These are phyloP conservation scores for Malacosoma neustria DNA, from an alignment of 2,888 invertebrate species.

Conservation along the genomic window DNA sequence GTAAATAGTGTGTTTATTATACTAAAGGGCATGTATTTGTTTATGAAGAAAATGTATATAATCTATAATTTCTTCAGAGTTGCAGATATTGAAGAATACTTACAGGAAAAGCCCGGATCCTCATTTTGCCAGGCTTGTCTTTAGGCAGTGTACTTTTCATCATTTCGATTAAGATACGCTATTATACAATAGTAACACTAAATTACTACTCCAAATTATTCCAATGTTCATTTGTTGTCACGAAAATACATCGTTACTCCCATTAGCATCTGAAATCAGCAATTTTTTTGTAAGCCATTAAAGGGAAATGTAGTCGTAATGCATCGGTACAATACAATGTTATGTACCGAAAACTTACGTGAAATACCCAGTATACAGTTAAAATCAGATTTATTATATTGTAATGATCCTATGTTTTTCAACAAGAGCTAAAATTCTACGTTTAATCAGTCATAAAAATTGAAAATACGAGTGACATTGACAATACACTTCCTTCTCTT, in stretches of 20 bases:
- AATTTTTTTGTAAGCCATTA: slow-evolving; percentile 29
- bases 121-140: slow-evolving; percentile 95
- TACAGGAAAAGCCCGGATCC: slow-evolving; percentile 98
- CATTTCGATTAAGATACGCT: slow-evolving; percentile 57
- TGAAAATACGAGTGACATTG: slow-evolving; percentile 27
- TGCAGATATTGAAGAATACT: slow-evolving; percentile 55
- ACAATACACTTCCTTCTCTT: slow-evolving; percentile 26
- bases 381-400: background rate
- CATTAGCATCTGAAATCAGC: slow-evolving; percentile 52
- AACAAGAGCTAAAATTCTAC: slow-evolving; percentile 4
- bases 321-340: background rate
- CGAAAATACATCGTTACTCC: slow-evolving; percentile 59
- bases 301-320: background rate
- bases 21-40: no score
- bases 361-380: background rate
- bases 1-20: no score
- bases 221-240: slow-evolving; percentile 54
- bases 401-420: slow-evolving; percentile 8
- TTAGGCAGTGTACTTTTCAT: slow-evolving; percentile 87
- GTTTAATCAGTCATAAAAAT: slow-evolving; percentile 16
- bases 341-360: background rate
- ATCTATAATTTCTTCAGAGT: no score
- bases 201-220: slow-evolving; percentile 29
- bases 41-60: no score
- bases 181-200: slow-evolving; percentile 45